phyloP scores from a whole-genome alignment of 2,113 vertebrate genomes.

The Danionella cerebrum region DNA sequence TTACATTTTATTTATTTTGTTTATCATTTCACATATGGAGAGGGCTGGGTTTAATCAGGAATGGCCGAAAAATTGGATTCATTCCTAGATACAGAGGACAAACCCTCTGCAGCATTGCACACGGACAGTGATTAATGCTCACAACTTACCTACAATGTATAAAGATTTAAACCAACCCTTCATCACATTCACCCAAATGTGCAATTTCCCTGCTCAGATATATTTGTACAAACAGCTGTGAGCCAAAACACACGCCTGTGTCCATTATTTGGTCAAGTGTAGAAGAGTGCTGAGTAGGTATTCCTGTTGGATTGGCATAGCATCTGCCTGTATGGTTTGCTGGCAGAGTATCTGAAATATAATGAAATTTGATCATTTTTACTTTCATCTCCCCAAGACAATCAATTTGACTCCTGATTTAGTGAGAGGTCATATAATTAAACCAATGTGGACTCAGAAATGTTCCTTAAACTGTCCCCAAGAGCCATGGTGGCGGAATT shows the following conservation, averaged over 20 bases:
- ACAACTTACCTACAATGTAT: conserved; percentile 13
- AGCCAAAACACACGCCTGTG: not conserved
- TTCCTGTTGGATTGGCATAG: not conserved
- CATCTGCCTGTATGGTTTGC: conserved; percentile 10
- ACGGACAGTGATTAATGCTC: conserved; percentile 15
- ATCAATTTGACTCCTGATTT: conserved; percentile 33
- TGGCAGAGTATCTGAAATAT: conserved; percentile 12
- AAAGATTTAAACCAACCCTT: conserved; percentile 15
- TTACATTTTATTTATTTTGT: conserved; percentile 4
- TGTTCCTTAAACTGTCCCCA: too few species aligned
- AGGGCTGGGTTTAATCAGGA: not conserved
- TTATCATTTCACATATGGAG: not conserved
- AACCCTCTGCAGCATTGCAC: not conserved
- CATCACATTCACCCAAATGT: not conserved
- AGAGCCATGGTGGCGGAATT: too few species aligned
- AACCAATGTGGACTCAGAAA: too few species aligned
- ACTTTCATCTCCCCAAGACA: conserved; percentile 13
- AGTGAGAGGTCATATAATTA: conserved; percentile 8
- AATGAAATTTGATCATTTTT: conserved; percentile 34
- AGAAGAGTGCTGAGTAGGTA: not conserved
- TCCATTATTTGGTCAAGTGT: not conserved
- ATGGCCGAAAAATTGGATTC: not conserved
- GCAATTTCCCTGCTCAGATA: not conserved
- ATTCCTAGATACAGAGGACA: not conserved
- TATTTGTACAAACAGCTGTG: not conserved